phyloP scores from a whole-genome alignment of 2,113 vertebrate species.

The Gobiocypris rarus region DNA sequence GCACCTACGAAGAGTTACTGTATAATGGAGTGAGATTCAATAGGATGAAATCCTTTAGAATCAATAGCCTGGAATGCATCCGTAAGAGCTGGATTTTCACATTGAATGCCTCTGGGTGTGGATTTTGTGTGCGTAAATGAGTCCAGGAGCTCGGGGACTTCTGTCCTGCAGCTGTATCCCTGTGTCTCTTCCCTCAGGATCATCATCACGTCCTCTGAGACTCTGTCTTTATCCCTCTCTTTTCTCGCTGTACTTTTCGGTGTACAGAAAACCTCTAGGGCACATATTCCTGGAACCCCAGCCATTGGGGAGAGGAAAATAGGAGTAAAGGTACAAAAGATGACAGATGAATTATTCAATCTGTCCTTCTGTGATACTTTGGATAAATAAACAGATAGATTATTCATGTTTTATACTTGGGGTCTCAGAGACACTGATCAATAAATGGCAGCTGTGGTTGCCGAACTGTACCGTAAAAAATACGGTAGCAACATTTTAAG shows the following conservation, averaged over 20 bases:
- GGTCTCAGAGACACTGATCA: no score
- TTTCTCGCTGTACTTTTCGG: conserved; percentile 4
- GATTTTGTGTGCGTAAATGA: not conserved
- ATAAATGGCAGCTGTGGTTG: no score
- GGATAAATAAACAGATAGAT: not conserved
- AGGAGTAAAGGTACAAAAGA: not conserved
- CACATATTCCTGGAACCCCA: conserved; percentile 2
- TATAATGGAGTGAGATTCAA: not conserved
- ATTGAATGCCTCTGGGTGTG: not conserved
- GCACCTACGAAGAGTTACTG: not conserved
- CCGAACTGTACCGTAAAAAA: no score
- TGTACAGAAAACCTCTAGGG: not conserved
- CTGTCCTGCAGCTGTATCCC: conserved; percentile 36
- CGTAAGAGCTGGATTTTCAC: not conserved
- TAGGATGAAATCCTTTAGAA: not conserved
- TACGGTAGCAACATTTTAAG: no score
- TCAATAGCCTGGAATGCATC: not conserved
- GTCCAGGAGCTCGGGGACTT: conserved; percentile 32
- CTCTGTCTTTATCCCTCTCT: no score
- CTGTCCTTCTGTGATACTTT: not conserved
- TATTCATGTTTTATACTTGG: not conserved
- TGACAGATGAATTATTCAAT: not conserved
- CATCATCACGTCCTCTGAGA: not conserved
- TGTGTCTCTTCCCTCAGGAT: not conserved
- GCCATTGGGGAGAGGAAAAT: conserved; percentile 2